Evolutionary conservation across 2,888 invertebrate species (phyloP).

Genomic region (Cheilosia vernalis): DNA sequence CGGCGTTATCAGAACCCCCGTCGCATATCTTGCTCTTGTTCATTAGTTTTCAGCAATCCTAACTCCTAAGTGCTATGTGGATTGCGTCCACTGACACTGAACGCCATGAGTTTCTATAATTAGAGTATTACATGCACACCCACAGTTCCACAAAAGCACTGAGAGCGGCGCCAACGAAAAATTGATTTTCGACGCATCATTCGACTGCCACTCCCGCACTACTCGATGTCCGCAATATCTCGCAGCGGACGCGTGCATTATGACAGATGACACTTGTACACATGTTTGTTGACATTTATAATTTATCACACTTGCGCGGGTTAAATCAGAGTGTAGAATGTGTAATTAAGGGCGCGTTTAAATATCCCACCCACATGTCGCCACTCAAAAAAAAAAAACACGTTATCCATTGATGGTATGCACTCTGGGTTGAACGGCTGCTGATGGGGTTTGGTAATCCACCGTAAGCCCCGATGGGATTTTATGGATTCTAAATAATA

Average conservation of each 20-base stretch:
- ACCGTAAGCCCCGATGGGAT: constrained; percentile 40
- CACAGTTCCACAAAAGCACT: background rate
- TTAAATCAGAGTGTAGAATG: constrained; percentile 71
- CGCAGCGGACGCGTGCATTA: constrained; percentile 53
- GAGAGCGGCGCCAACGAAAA: constrained; percentile 1
- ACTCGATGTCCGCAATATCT: background rate
- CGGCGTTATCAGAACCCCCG: constrained; percentile 7
- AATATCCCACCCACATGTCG: constrained; percentile 32
- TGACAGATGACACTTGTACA: constrained; percentile 63
- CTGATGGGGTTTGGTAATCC: constrained; percentile 33
- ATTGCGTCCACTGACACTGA: constrained; percentile 31
- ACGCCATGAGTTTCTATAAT: constrained; percentile 29
- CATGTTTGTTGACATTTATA: constrained; percentile 73
- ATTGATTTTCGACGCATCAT: constrained; percentile 15
- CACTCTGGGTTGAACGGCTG: background rate
- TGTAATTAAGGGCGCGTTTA: constrained; percentile 59
- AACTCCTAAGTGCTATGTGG: constrained; percentile 58
- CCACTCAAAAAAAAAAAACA: background rate
- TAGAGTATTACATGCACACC: constrained; percentile 42
- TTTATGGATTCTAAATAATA: constrained; percentile 50
- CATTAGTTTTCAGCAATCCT: constrained; percentile 65
- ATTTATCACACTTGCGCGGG: constrained; percentile 69
- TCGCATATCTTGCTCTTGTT: constrained; percentile 19
- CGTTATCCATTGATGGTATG: background rate
- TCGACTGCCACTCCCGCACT: background rate